A percentile compares a stretch with the other conserved stretches of the same genome.
These are phyloP conservation scores for Serranus cabrilla DNA, from an alignment of 2,797 vertebrate genomes.

Conservation along the genomic window DNA sequence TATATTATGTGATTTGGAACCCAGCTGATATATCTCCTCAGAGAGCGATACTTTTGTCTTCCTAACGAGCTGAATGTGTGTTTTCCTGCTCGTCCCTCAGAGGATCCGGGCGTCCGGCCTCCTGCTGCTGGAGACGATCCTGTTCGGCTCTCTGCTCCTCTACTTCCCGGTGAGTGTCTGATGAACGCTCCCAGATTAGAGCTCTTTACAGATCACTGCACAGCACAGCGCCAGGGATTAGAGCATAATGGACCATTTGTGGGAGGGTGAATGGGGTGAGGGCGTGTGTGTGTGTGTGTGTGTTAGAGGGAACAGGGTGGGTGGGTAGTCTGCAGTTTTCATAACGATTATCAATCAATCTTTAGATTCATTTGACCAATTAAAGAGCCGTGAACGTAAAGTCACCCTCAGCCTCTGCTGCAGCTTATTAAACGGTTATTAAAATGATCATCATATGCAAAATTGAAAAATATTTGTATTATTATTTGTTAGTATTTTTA, in stretches of 20 bases:
- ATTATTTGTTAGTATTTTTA: too few species aligned
- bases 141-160: slow-evolving; percentile 95
- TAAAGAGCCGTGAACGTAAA: slow-evolving; percentile 32
- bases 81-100: slow-evolving; percentile 74
- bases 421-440: too few species aligned
- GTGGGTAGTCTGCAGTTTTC: slow-evolving; percentile 26
- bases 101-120: slow-evolving; percentile 93
- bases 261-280: slow-evolving; percentile 34
- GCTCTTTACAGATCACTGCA: slow-evolving; percentile 77
- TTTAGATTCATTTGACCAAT: slow-evolving; percentile 60
- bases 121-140: slow-evolving; percentile 92
- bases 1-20: too few species aligned
- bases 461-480: too few species aligned
- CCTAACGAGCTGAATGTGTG: too few species aligned
- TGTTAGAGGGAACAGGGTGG: slow-evolving; percentile 5
- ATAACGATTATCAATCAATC: slow-evolving; percentile 66
- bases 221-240: slow-evolving; percentile 66
- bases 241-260: slow-evolving; percentile 73
- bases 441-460: too few species aligned
- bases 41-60: too few species aligned
- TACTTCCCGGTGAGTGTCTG: slow-evolving; percentile 95
- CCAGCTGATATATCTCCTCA: too few species aligned
- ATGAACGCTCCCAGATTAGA: slow-evolving; percentile 67
- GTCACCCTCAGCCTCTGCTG: too few species aligned
- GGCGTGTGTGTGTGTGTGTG: slow-evolving; percentile 29